Evolutionary conservation across 2,888 invertebrate genomes (phyloP).

Genomic region (Agrotis segetum): DNA sequence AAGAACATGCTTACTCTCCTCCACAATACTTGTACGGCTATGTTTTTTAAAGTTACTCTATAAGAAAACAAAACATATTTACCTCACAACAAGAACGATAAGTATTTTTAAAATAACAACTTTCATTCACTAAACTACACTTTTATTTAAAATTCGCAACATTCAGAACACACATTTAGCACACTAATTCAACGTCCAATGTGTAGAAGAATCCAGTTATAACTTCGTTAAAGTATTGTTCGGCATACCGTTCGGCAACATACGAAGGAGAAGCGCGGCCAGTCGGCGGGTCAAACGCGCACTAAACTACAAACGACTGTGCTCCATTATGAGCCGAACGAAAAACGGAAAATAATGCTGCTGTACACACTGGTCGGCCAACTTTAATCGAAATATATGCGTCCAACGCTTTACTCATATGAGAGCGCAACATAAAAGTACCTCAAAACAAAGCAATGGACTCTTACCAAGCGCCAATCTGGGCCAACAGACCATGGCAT

Average conservation of each 20-base stretch:
- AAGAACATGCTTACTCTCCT: background rate
- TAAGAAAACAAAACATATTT: conserved; percentile 45
- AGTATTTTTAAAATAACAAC: conserved; percentile 33
- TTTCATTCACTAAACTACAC: conserved; percentile 53
- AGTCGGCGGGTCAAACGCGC: conserved; percentile 56
- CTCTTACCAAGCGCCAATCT: conserved; percentile 18
- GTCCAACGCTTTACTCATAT: conserved; percentile 30
- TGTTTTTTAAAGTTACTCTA: background rate
- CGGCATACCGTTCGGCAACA: conserved; percentile 29
- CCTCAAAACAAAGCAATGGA: conserved; percentile 35
- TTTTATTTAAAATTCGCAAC: conserved; percentile 39
- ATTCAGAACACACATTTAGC: conserved; percentile 42
- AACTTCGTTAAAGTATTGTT: conserved; percentile 54
- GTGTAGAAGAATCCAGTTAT: conserved; percentile 54
- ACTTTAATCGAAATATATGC: conserved; percentile 3
- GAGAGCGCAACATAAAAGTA: background rate
- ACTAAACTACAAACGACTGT: conserved; percentile 59
- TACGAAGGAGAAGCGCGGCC: conserved; percentile 45
- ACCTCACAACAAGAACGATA: conserved; percentile 44
- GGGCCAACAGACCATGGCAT: conserved; percentile 35
- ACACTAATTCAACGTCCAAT: conserved; percentile 50
- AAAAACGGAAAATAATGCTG: conserved; percentile 60
- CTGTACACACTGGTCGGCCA: conserved; percentile 22
- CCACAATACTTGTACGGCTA: background rate
- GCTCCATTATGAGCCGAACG: conserved; percentile 48